A percentile compares a stretch with the other conserved stretches of the same genome.
Evolutionary conservation across 2,113 vertebrate genomes (phyloP).

Genomic region (Cygnus buccinator): DNA sequence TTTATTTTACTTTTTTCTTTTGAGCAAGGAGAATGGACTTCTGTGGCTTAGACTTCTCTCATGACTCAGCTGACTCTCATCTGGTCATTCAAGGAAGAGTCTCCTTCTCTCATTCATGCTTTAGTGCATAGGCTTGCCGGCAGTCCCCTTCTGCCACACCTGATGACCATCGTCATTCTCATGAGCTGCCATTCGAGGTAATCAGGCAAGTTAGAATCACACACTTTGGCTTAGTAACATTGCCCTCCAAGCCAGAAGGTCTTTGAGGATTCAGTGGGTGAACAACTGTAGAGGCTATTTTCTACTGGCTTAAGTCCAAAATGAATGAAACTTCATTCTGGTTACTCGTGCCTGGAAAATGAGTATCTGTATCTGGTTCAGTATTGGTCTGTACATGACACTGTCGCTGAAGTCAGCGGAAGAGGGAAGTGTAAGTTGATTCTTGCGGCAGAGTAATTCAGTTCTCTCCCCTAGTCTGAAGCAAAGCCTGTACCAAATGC

Average conservation of each 20-base stretch:
- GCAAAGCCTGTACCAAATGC: neutral
- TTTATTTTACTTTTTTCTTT: slow-evolving; percentile 6
- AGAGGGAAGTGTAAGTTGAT: neutral
- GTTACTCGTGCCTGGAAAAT: slow-evolving; percentile 29
- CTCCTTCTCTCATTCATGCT: neutral
- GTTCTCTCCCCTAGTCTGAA: neutral
- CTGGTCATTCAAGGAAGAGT: neutral
- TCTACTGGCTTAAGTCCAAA: slow-evolving; percentile 15
- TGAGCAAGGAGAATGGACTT: neutral
- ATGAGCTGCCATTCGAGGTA: slow-evolving; percentile 18
- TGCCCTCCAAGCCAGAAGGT: neutral
- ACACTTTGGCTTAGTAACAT: neutral
- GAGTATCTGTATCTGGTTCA: neutral
- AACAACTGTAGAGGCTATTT: slow-evolving; percentile 15
- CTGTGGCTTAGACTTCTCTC: neutral
- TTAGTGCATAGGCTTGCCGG: neutral
- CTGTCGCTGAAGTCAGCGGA: neutral
- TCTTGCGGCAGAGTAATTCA: neutral
- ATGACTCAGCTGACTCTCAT: neutral
- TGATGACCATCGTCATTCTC: neutral
- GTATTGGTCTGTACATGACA: neutral
- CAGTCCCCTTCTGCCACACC: neutral
- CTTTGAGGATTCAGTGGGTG: neutral
- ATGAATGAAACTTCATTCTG: slow-evolving; percentile 16
- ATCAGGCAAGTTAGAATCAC: neutral